Evolutionary conservation across 2,797 vertebrate genomes (phyloP).

Genomic region (Sphaeramia orbicularis): DNA sequence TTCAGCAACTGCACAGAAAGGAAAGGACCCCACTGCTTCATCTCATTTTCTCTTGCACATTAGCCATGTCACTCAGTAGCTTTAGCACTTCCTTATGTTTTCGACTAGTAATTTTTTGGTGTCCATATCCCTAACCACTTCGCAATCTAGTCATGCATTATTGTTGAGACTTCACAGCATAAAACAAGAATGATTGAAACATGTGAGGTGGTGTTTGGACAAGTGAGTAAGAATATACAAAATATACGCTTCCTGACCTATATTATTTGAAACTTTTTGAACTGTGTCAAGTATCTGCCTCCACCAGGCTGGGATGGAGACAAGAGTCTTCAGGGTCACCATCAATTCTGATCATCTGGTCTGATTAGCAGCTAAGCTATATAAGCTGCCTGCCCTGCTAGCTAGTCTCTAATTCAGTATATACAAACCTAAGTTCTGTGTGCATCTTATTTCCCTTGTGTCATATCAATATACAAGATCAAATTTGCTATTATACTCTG

Average conservation of each 20-base stretch:
- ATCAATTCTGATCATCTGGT: constrained; percentile 11
- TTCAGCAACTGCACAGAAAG: constrained; percentile 49
- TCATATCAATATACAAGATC: too few species aligned
- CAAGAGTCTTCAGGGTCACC: neutral
- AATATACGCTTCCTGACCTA: neutral
- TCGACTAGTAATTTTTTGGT: constrained; percentile 21
- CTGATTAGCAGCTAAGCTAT: constrained; percentile 18
- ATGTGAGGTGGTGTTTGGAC: constrained; percentile 9
- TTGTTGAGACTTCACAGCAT: constrained; percentile 9
- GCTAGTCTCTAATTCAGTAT: neutral
- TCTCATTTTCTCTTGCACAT: constrained; percentile 45
- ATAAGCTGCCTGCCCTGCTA: constrained; percentile 13
- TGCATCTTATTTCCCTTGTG: too few species aligned
- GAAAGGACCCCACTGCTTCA: constrained; percentile 29
- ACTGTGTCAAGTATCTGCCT: neutral
- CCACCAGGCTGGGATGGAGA: neutral
- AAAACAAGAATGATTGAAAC: constrained; percentile 23
- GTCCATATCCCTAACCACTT: constrained; percentile 25
- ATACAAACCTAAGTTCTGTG: too few species aligned
- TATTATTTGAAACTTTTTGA: neutral
- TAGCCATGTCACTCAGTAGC: constrained; percentile 26
- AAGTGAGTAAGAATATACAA: constrained; percentile 23
- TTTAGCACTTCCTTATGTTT: constrained; percentile 26
- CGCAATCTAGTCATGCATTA: neutral
- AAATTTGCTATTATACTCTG: too few species aligned